Base-by-base conservation (phyloP, 2,888 invertebrate genomes). In the Sphecodes monilicornis region DNA sequence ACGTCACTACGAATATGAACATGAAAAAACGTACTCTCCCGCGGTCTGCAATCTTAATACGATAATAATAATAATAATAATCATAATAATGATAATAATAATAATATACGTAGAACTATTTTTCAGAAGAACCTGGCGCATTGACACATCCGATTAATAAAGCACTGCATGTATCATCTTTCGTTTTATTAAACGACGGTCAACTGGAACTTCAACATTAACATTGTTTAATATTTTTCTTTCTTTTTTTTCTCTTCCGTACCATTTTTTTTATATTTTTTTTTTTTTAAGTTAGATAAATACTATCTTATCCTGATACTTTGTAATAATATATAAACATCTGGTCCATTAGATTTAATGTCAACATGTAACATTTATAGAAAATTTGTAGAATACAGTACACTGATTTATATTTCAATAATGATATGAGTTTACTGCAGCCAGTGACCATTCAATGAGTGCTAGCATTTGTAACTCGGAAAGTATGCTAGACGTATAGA, bases 341-440 rank as follows among this genome's bases (percentile, higher is more conserved):
- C 94, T 94, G 94, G 94, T 94, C 94, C 94, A 92, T 94, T 94
- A 94, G 91, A 94, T 89, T 93, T 92, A 54, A 93, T 93, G 88
- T 93, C 90, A 93, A 94, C 93, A 94, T 93, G 92, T 94, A 94
- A 94, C 94, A 93, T 93, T 93, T 92, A 94, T 94, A 94, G 94
- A 94, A 94, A 94, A 94, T 92, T 93, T 92, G 91, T 92, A 92
- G 89, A 89, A 92, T 92, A 92, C 90, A 90, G 87, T 93, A 93
- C 92, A 93, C 88, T 91, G 91, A 93, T 91, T 92, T 91, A 91
- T 91, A 86, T 88, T 88, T 91, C 76, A 88, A 88, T 91, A 92
- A 88, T 92, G 93, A 93, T 93, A 93, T 92, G 92, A 92, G 86
- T 92, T 88, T 90, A 84, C 85, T 91, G 83, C 85, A 93, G 91